These are phyloP conservation scores for Bambusicola thoracicus DNA, from an alignment of 2,113 vertebrate genomes.

Conservation along the genomic window DNA sequence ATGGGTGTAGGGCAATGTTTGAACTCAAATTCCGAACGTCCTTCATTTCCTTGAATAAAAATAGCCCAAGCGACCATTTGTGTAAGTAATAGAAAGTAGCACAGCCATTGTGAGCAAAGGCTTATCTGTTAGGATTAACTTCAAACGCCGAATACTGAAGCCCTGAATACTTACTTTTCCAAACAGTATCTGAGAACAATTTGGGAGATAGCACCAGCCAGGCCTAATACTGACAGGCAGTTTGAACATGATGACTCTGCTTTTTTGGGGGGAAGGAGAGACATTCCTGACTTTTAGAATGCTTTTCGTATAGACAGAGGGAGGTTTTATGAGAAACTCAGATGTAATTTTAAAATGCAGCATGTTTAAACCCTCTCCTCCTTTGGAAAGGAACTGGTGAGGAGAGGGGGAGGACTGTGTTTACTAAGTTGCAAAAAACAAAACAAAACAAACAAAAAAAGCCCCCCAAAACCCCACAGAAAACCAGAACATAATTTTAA, in stretches of 20 bases:
- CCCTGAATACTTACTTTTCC: neutral
- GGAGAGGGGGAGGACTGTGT: neutral
- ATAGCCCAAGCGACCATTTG: neutral
- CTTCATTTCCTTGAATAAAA: neutral
- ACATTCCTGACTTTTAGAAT: neutral
- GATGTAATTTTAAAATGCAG: neutral
- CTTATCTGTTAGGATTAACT: neutral
- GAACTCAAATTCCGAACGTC: neutral
- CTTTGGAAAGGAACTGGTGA: neutral
- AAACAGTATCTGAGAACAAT: neutral
- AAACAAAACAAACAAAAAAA: too few relatives aligned
- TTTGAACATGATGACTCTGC: neutral
- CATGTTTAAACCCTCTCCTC: neutral
- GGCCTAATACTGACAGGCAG: neutral
- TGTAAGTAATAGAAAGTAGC: neutral
- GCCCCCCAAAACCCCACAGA: too few relatives aligned
- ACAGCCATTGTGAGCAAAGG: neutral
- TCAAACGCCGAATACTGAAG: neutral
- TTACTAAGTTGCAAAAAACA: neutral
- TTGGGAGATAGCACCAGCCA: neutral
- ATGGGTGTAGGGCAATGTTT: neutral
- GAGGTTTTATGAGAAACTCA: neutral
- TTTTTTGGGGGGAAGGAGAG: neutral
- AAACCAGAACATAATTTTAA: slow-evolving; percentile 21
- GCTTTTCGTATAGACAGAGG: neutral